Evolutionary conservation across 2,113 vertebrate species (phyloP).

Genomic region (Stomatorhinus ivindoensis): DNA sequence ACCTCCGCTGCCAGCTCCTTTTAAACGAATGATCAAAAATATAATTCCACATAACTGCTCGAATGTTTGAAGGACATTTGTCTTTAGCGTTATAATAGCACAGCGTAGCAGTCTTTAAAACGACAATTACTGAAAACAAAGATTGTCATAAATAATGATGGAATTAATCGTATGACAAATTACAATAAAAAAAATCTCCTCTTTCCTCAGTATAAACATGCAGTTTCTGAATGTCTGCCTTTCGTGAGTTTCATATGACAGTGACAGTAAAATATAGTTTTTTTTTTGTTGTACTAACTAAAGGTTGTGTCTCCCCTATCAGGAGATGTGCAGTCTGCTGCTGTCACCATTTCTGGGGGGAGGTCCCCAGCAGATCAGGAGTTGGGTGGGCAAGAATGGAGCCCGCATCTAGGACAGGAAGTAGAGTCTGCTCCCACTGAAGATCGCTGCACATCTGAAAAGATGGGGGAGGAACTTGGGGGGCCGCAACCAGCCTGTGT

Average conservation of each 20-base stretch:
- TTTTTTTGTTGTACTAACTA: not conserved
- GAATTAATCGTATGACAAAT: not conserved
- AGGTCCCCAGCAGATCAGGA: constrained; percentile 28
- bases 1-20: not conserved
- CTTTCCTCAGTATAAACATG: not conserved
- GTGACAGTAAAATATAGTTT: not conserved
- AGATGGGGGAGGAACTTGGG: constrained; percentile 1
- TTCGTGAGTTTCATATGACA: not conserved
- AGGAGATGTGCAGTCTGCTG: constrained; percentile 22
- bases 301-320: not conserved
- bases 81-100: not conserved
- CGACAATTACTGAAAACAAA: not conserved
- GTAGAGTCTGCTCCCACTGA: constrained; percentile 21
- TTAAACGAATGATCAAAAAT: not conserved
- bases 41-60: not conserved
- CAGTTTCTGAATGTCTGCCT: not conserved
- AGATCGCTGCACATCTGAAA: not conserved
- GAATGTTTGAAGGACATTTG: not conserved
- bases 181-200: not conserved
- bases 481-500: not conserved
- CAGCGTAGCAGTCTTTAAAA: not conserved
- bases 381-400: constrained; percentile 21
- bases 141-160: not conserved
- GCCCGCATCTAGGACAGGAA: constrained; percentile 11
- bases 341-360: not conserved